These are phyloP conservation scores for Syngnathus typhle DNA, from an alignment of 2,113 vertebrate species.

Conservation along the genomic window DNA sequence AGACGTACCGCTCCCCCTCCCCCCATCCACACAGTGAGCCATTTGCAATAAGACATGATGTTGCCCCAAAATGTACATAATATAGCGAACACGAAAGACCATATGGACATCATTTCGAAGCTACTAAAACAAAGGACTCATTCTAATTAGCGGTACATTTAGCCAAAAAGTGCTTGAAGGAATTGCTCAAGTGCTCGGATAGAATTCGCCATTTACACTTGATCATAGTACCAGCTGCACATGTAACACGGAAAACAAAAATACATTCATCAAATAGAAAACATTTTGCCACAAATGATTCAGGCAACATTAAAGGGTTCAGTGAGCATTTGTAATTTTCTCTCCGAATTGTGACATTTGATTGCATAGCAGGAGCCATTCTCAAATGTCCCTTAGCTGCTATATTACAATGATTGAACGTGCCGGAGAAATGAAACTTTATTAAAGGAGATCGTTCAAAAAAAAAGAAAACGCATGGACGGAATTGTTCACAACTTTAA, in stretches of 20 bases:
- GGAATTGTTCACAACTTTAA: neutral
- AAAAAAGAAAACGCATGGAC: neutral
- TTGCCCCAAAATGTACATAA: neutral
- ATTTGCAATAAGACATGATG: neutral
- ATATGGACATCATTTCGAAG: slow-evolving; percentile 21
- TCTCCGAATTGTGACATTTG: neutral
- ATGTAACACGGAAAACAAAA: neutral
- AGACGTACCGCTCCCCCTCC: neutral
- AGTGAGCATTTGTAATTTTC: neutral
- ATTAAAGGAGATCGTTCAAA: neutral
- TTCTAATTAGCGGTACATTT: neutral
- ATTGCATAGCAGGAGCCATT: neutral
- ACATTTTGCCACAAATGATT: neutral
- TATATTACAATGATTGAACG: neutral
- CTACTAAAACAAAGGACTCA: neutral
- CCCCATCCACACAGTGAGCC: neutral
- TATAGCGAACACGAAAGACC: slow-evolving; percentile 7
- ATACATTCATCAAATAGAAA: neutral
- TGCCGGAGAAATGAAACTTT: neutral
- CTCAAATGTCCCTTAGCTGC: no score
- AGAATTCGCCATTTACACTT: neutral
- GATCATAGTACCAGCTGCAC: neutral
- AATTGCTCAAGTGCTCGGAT: no score
- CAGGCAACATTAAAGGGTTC: neutral
- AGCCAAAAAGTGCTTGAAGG: slow-evolving; percentile 34